Evolutionary conservation across 1,140 invertebrate species (phyloP), one percentile per base, ranked within the genome.

Genomic region (Leptinotarsa texana): DNA sequence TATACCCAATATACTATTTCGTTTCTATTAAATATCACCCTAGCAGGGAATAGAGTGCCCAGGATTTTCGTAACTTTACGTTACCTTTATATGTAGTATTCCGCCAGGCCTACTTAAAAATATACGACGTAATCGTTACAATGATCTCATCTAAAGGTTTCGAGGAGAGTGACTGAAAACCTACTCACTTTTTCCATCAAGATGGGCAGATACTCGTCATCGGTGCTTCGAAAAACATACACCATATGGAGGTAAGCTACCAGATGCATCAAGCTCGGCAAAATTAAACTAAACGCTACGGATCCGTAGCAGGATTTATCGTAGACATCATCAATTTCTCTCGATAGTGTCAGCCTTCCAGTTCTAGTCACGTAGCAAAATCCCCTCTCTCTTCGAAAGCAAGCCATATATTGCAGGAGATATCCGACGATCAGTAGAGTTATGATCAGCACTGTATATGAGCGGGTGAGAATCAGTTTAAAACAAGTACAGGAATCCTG

Each of bases 131-230:
- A 21, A n/a, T 21, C 21, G 17, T 17, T 17, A 21, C 61, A 21
- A 62, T 21, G 17, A 21, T n/a, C 4, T 21, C 57, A 62, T 21
- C 57, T 0, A n/a, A 62, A n/a, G 18, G 1, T 21, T n/a, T n/a
- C 11, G 18, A 15, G 5, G 57, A 62, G 18, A 15, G 17, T 62
- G 17, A 42, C 33, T 42, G 33, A 42, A 0, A 42, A 42, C 8
- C 33, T 22, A 85, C 87, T 87, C 78, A 95, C 94, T 79, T 94
- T 90, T 85, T 96, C 95, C 91, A 96, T 95, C n/a, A 96, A 86
- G 85, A 94, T 94, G 82, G 95, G 94, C 47, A 96, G 84, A 78
- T 96, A 93, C 83, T 96, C 94, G 82, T 95, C 95, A 84, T 96
- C 93, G 65, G 93, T 91, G 73, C 94, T 89, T 78, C 95, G 88